Percentiles rank a stretch among this genome's conserved stretches.
Conservation (phyloP, 2,888 invertebrate genomes). For the Himalopsyche kuldschensis region DNA sequence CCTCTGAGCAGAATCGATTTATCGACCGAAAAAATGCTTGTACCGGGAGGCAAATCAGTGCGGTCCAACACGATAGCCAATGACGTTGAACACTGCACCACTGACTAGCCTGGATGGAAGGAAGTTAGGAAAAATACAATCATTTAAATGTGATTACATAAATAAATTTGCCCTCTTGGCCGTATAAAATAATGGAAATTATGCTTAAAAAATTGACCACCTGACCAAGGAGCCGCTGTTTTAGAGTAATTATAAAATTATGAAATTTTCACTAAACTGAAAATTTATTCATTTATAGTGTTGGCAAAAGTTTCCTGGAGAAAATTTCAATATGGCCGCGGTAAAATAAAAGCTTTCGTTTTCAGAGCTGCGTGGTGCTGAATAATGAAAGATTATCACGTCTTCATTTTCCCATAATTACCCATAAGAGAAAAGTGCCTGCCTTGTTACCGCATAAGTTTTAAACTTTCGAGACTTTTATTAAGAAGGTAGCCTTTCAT, state of each 20-base stretch:
- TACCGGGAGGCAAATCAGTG: too few relatives aligned
- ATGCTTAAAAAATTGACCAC: too few relatives aligned
- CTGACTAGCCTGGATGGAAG: too few relatives aligned
- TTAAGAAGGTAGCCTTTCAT: not conserved
- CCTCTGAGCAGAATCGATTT: too few relatives aligned
- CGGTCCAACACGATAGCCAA: too few relatives aligned
- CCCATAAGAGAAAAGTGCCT: slow-evolving; percentile 7
- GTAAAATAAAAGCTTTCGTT: not conserved
- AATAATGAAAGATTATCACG: slow-evolving; percentile 30
- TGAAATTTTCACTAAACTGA: not conserved
- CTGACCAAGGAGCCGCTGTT: too few relatives aligned
- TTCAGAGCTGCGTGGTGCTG: not conserved
- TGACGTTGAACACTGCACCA: too few relatives aligned
- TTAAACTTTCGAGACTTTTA: not conserved
- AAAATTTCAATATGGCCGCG: not conserved
- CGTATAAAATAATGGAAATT: too few relatives aligned
- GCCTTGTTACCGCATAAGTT: not conserved
- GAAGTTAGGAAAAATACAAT: too few relatives aligned
- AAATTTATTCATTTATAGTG: not conserved
- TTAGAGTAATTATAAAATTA: not conserved
- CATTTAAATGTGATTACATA: too few relatives aligned
- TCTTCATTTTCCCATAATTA: slow-evolving; percentile 22
- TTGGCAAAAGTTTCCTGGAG: not conserved
- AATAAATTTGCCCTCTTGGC: too few relatives aligned
- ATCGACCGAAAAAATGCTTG: too few relatives aligned